Percentiles rank a stretch among this genome's conserved stretches.
These are phyloP conservation scores for Xiphorhynchus elegans DNA, from an alignment of 2,113 vertebrate species.

Conservation along the genomic window DNA sequence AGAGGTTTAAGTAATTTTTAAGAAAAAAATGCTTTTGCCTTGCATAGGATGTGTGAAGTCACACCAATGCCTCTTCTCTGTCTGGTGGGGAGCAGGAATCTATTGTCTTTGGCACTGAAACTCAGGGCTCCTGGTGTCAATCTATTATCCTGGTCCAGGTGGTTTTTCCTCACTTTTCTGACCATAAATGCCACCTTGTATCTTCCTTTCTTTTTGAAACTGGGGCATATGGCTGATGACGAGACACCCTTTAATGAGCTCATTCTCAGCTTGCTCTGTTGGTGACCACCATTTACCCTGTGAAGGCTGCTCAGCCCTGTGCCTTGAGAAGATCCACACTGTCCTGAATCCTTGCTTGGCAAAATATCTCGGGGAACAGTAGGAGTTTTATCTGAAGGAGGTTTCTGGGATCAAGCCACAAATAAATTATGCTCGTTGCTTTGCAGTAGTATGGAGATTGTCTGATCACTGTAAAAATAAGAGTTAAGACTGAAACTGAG, in stretches of 20 bases:
- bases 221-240: fast-evolving
- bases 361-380: background rate
- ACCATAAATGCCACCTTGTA: background rate
- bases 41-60: background rate
- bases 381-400: background rate
- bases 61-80: background rate
- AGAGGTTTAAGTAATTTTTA: background rate
- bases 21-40: background rate
- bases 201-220: background rate
- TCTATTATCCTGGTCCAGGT: background rate
- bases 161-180: background rate
- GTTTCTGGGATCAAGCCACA: constrained; percentile 14
- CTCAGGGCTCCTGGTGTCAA: background rate
- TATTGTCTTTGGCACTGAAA: background rate
- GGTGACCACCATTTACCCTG: background rate
- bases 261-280: background rate
- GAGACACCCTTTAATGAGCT: background rate
- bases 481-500: background rate
- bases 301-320: background rate
- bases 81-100: background rate
- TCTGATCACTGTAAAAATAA: background rate
- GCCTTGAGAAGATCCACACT: background rate
- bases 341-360: background rate
- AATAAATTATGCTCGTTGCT: background rate
- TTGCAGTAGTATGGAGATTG: background rate